These are phyloP conservation scores for Sprattus sprattus DNA, from an alignment of 2,113 vertebrate species.

Conservation along the genomic window DNA sequence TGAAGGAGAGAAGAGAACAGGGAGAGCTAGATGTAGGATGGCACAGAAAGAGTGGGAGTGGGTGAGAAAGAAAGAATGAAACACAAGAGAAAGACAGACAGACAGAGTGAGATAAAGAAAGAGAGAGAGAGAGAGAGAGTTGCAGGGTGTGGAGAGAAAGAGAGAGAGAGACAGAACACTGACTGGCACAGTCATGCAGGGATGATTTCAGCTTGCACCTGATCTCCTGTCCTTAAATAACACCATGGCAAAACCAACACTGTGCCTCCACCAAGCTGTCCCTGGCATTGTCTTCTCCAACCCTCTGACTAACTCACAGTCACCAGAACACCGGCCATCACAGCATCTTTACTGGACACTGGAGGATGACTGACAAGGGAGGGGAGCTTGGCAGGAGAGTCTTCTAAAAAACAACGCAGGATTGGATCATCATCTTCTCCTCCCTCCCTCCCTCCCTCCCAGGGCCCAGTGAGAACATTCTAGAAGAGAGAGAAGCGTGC, in stretches of 20 bases:
- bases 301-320: background rate
- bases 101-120: background rate
- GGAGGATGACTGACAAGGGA: background rate
- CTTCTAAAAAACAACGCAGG: background rate
- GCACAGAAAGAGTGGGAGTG: background rate
- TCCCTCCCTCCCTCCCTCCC: background rate
- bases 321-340: background rate
- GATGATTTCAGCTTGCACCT: slow-evolving; percentile 13
- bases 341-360: background rate
- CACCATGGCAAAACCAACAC: background rate
- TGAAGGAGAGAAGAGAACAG: slow-evolving; percentile 8
- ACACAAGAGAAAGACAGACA: background rate
- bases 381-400: background rate
- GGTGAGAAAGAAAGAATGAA: background rate
- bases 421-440: background rate
- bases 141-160: background rate
- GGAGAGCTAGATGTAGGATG: background rate
- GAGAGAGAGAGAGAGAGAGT: background rate
- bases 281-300: background rate
- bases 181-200: slow-evolving; percentile 4
- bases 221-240: background rate
- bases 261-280: background rate
- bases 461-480: background rate
- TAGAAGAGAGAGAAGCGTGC: background rate
- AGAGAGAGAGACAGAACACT: background rate